Conservation (phyloP, 2,113 vertebrate genomes). For the Takifugu flavidus region DNA sequence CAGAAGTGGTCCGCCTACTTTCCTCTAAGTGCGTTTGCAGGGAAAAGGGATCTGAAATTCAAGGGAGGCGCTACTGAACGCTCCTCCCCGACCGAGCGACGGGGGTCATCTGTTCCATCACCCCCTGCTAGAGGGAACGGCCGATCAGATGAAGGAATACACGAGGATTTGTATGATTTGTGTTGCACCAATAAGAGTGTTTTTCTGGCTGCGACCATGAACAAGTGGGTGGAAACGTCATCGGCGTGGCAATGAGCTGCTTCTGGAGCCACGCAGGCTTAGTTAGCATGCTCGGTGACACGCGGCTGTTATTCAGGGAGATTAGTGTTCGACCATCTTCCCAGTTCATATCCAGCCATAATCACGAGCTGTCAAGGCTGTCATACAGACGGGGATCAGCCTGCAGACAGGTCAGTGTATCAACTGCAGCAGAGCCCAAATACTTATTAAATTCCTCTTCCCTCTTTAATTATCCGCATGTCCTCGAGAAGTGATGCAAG, state of each 20-base stretch:
- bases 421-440: conserved; percentile 49
- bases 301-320: conserved; percentile 58
- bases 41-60: conserved; percentile 60
- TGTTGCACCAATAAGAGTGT: background rate
- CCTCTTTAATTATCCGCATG: conserved; percentile 66
- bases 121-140: conserved; percentile 51
- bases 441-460: conserved; percentile 64
- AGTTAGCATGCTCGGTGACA: conserved; percentile 54
- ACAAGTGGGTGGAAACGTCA: conserved; percentile 4
- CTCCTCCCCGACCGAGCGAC: conserved; percentile 54
- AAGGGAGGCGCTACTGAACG: conserved; percentile 64
- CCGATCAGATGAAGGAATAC: conserved; percentile 39
- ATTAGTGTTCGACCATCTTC: conserved; percentile 63
- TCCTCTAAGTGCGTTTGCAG: conserved; percentile 46
- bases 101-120: conserved; percentile 71
- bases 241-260: conserved; percentile 8
- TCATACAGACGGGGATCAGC: conserved; percentile 53
- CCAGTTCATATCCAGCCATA: conserved; percentile 58
- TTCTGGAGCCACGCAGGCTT: conserved; percentile 35
- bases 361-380: conserved; percentile 61
- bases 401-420: conserved; percentile 64
- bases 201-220: too few species aligned
- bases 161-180: background rate
- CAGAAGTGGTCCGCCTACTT: conserved; percentile 39
- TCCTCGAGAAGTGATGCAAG: conserved; percentile 62